Conservation (phyloP, 2,113 vertebrate species). For the Plestiodon gilberti region DNA sequence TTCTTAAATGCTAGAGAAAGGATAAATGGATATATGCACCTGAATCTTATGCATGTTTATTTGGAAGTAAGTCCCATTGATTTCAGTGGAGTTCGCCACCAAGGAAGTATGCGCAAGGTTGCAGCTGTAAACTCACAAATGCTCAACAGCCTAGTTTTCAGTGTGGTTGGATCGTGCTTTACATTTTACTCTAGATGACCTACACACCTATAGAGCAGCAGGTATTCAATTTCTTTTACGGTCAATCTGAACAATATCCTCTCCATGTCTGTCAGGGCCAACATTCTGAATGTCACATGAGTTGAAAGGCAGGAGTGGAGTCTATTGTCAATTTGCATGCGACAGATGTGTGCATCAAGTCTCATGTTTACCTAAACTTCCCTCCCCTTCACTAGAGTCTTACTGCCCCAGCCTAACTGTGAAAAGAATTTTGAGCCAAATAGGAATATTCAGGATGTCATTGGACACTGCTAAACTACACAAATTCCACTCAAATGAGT, state of each 20-base stretch:
- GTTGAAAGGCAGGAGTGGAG: background rate
- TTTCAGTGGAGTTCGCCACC: rapidly evolving
- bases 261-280: background rate
- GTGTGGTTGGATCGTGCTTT: background rate
- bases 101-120: rapidly evolving
- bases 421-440: slow-evolving; percentile 32
- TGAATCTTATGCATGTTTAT: background rate
- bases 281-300: background rate
- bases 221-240: background rate
- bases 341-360: slow-evolving; percentile 43
- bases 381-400: slow-evolving; percentile 19
- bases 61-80: too few relatives aligned
- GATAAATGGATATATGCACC: background rate
- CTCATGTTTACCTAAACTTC: slow-evolving; percentile 12
- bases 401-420: slow-evolving; percentile 6
- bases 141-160: background rate
- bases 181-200: rapidly evolving
- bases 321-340: slow-evolving; percentile 47
- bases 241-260: rapidly evolving
- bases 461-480: slow-evolving; percentile 58
- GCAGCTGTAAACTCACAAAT: background rate
- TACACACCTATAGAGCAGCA: background rate
- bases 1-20: background rate
- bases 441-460: slow-evolving; percentile 4
- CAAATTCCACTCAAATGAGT: slow-evolving; percentile 60